phyloP scores from a whole-genome alignment of 2,113 vertebrate genomes.

The Eubucco bourcierii region DNA sequence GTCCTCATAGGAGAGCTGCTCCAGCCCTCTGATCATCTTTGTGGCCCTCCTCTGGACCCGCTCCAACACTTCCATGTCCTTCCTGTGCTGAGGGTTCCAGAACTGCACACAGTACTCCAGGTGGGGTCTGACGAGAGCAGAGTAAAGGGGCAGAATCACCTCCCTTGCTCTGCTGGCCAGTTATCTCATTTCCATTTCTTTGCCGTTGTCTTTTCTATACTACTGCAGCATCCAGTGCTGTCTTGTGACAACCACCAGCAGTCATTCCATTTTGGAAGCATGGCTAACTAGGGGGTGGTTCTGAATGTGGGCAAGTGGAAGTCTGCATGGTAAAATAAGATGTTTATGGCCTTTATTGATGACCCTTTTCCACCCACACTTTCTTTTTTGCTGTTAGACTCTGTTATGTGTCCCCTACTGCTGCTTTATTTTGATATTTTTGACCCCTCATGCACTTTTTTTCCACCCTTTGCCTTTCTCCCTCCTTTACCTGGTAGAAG shows the following conservation, averaged over 20 bases:
- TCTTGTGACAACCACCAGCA: background rate
- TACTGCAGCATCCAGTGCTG: background rate
- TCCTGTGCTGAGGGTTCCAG: no score
- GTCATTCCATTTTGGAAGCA: background rate
- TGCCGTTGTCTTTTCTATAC: background rate
- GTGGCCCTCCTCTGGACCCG: no score
- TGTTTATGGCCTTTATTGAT: background rate
- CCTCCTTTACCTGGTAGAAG: background rate
- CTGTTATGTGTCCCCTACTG: background rate
- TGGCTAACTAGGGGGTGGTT: background rate
- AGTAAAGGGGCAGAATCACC: no score
- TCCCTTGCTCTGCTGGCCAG: no score
- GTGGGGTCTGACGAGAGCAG: no score
- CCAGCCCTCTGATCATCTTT: no score
- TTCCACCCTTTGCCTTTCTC: background rate
- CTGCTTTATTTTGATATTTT: slow-evolving; percentile 19
- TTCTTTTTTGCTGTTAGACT: background rate
- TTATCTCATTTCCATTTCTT: background rate
- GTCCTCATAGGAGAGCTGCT: no score
- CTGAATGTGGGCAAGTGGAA: background rate
- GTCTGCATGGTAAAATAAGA: background rate
- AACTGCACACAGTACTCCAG: no score
- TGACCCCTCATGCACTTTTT: background rate
- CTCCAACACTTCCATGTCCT: no score
- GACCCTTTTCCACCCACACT: background rate